A percentile compares a stretch with the other conserved stretches of the same genome.
Conservation (phyloP, 2,113 vertebrate genomes). For the Phaetusa simplex region DNA sequence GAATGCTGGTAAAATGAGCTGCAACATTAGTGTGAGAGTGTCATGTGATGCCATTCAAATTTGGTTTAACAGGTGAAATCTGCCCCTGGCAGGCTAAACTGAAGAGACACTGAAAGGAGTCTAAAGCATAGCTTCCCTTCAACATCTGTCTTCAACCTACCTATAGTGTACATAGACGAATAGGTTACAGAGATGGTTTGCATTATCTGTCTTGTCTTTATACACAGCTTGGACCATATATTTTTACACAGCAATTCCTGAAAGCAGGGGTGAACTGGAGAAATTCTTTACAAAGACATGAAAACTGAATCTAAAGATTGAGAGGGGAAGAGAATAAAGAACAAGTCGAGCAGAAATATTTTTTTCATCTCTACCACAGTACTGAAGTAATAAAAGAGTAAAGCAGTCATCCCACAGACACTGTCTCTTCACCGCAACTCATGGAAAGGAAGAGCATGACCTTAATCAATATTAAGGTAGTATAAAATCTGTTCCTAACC, state of each 20-base stretch:
- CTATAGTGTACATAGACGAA: not conserved
- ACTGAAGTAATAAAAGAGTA: not conserved
- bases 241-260: not conserved
- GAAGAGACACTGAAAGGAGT: not conserved
- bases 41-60: not conserved
- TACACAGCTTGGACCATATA: not conserved
- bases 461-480: not conserved
- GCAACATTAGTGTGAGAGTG: not conserved
- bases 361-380: not conserved
- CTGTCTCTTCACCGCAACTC: not conserved
- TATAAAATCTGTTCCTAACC: not conserved
- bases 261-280: not conserved
- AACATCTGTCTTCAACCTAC: not conserved
- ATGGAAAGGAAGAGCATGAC: not conserved
- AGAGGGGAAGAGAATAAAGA: not conserved
- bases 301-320: not conserved
- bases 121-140: not conserved
- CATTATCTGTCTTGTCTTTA: not conserved
- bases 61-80: not conserved
- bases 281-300: not conserved
- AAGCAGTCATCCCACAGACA: not conserved
- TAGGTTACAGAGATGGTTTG: not conserved
- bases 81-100: not conserved
- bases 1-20: not conserved
- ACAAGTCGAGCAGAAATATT: not conserved